Evolutionary conservation across 2,113 vertebrate species (phyloP).

Genomic region (Himantopus leucocephalus): DNA sequence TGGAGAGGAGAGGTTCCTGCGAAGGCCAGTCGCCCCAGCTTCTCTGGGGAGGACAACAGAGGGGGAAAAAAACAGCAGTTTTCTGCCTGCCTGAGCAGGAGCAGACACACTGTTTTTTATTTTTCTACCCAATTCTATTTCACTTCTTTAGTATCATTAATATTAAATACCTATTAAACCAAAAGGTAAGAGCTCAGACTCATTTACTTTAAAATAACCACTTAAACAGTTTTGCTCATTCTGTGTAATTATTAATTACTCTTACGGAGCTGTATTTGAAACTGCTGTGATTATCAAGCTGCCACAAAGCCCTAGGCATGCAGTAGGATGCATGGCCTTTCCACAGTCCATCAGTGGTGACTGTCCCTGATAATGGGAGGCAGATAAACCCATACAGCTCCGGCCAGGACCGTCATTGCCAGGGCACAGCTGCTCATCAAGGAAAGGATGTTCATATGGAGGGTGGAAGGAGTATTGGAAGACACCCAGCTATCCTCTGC

Average conservation of each 20-base stretch:
- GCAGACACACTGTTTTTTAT: background rate
- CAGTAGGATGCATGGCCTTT: background rate
- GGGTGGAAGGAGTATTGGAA: background rate
- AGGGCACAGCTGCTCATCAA: background rate
- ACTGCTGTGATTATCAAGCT: background rate
- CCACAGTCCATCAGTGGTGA: rapidly evolving
- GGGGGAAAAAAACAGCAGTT: rapidly evolving
- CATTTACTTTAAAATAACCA: background rate
- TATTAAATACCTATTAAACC: background rate
- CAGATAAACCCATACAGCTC: background rate
- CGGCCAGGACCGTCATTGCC: background rate
- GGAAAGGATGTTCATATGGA: background rate
- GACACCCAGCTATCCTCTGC: background rate
- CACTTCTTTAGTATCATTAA: background rate
- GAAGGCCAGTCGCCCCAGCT: background rate
- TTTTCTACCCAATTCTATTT: background rate
- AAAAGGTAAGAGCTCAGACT: background rate
- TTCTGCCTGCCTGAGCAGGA: background rate
- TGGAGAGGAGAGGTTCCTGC: background rate
- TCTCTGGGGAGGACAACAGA: background rate
- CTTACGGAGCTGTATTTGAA: background rate
- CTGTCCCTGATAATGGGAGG: background rate
- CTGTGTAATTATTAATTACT: background rate
- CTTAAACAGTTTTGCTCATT: background rate
- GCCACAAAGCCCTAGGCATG: background rate